These are phyloP conservation scores for Uria aalge DNA, from an alignment of 2,113 vertebrate species.

Conservation along the genomic window DNA sequence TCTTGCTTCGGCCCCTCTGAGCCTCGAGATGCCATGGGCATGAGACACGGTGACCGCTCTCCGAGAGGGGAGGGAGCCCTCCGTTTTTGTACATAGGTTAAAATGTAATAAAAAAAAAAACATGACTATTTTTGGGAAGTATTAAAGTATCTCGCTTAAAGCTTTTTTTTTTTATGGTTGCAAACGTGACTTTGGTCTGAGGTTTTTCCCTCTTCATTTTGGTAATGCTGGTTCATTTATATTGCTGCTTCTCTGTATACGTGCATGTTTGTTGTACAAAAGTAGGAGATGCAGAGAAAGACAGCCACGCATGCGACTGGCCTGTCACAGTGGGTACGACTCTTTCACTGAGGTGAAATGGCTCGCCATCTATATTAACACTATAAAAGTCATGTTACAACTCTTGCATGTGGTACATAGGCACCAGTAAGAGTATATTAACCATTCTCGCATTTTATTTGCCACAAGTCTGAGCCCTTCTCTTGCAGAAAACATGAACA, in stretches of 20 bases:
- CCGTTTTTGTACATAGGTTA: constrained; percentile 64
- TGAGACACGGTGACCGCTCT: neutral
- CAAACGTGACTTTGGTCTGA: constrained; percentile 41
- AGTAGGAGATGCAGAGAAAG: constrained; percentile 44
- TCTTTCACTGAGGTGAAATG: neutral
- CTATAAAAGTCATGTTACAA: neutral
- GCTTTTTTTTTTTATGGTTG: constrained; percentile 24
- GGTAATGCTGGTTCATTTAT: constrained; percentile 13
- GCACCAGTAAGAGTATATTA: constrained; percentile 61
- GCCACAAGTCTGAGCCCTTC: constrained; percentile 25
- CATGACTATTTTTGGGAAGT: constrained; percentile 62
- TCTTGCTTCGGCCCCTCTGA: constrained; percentile 28
- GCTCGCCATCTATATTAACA: neutral
- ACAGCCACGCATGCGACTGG: neutral
- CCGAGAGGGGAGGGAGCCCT: neutral
- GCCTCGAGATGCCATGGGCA: constrained; percentile 2
- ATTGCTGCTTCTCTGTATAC: constrained; percentile 36
- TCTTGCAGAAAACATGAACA: neutral
- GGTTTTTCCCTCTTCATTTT: neutral
- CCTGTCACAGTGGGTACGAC: neutral
- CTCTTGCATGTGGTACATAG: constrained; percentile 53
- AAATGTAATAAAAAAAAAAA: constrained; percentile 62
- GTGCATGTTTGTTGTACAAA: neutral
- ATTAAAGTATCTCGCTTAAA: constrained; percentile 61
- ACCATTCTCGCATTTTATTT: constrained; percentile 32